Conservation (phyloP, 2,797 vertebrate species). For the Lacerta viridis region DNA sequence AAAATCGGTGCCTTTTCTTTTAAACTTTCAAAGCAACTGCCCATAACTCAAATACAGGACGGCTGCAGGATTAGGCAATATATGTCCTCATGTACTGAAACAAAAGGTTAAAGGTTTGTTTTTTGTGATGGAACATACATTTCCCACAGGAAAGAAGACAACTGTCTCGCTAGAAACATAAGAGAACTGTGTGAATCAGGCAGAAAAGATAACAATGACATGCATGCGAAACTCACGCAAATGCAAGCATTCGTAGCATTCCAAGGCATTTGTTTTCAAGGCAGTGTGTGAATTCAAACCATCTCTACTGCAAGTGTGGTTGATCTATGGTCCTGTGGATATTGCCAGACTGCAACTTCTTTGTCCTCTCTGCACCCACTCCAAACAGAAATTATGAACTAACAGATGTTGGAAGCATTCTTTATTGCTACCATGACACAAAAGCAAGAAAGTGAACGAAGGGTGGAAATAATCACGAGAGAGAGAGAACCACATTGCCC, state of each 20-base stretch:
- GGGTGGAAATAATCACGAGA: neutral
- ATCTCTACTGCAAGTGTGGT: no score
- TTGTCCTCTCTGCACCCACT: neutral
- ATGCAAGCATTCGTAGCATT: no score
- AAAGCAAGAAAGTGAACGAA: constrained; percentile 7
- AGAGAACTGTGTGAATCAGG: no score
- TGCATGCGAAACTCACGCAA: no score
- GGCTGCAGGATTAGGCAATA: constrained; percentile 41
- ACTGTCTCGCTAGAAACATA: no score
- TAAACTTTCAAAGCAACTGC: neutral
- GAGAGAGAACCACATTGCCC: neutral
- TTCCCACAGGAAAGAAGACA: constrained; percentile 43
- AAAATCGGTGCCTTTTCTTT: neutral
- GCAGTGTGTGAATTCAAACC: no score
- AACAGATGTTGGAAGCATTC: neutral
- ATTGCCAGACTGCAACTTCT: no score
- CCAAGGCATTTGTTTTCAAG: no score
- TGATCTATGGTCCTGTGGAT: no score
- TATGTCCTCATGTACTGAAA: neutral
- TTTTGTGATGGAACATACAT: constrained; percentile 41
- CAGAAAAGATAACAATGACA: no score
- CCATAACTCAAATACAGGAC: constrained; percentile 9
- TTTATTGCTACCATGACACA: constrained; percentile 15
- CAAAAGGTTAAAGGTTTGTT: constrained; percentile 30
- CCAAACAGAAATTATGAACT: constrained; percentile 15